Evolutionary conservation across 2,888 invertebrate species (phyloP).

Genomic region (Drosophila meridionalis): DNA sequence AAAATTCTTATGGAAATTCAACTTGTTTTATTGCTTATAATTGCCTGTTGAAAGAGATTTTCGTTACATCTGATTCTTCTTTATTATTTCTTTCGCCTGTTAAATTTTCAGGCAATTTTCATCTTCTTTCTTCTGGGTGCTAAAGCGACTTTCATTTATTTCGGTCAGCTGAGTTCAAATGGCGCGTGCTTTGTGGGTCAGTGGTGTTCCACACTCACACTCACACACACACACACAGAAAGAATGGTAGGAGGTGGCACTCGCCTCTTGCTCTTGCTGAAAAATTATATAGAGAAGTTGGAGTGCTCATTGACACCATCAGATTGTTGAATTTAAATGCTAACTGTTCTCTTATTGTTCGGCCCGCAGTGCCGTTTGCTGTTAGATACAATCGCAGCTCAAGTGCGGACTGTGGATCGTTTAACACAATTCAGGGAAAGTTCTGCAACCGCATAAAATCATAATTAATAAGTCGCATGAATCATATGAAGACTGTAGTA

Average conservation of each 20-base stretch:
- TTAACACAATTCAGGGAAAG: conserved; percentile 66
- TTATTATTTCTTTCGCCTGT: conserved; percentile 9
- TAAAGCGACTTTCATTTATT: conserved; percentile 72
- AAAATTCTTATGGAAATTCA: conserved; percentile 65
- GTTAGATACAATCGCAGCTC: conserved; percentile 46
- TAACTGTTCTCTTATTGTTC: conserved; percentile 60
- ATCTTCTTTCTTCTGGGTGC: conserved; percentile 41
- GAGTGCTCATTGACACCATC: conserved; percentile 70
- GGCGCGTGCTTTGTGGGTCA: conserved; percentile 76
- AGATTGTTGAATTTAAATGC: conserved; percentile 52
- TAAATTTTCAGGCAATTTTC: conserved; percentile 40
- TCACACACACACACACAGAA: neutral
- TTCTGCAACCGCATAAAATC: conserved; percentile 35
- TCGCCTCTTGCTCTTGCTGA: conserved; percentile 13
- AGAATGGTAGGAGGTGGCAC: conserved; percentile 25
- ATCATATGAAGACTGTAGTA: neutral
- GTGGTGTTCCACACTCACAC: conserved; percentile 26
- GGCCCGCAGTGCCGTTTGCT: conserved; percentile 41
- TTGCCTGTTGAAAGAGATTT: conserved; percentile 42
- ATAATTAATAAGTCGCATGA: conserved; percentile 13
- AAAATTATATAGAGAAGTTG: conserved; percentile 48
- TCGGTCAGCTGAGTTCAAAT: conserved; percentile 76
- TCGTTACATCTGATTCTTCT: conserved; percentile 27
- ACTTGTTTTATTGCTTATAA: conserved; percentile 62
- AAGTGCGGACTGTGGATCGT: conserved; percentile 26